Evolutionary conservation across 2,113 vertebrate genomes (phyloP), one percentile per base, ranked within the genome.

Genomic region (Ibidorhyncha struthersii): DNA sequence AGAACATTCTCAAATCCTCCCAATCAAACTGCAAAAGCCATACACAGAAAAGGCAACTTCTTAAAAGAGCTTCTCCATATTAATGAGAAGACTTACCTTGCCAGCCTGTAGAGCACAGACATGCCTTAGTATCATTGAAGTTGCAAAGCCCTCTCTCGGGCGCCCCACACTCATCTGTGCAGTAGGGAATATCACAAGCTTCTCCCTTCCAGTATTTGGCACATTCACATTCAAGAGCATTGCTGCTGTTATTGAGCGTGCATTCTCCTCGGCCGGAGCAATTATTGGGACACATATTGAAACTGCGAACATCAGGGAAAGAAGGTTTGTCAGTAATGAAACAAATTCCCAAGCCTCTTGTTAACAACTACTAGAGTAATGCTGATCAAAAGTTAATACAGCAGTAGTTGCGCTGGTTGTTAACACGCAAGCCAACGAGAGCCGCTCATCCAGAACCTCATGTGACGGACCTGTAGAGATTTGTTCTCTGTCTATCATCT

Each of bases 281-380:
- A 98, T 99, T 99, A 94, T 99, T 99, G 71, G 99, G 99, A 93
- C 99, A 99, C 58, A 98, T 96, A 47, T 99, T 99, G 96, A 99
- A 98, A 94, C 99, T 99, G 97, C 9, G 14, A 92, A 81, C 66
- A 83, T 4, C 59, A 40, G 36, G 50, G 29, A 90, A 70, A 81
- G 25, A 52, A 93, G 90, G 40, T 6, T 82, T 14, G 34, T 97
- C 89, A 98, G 95, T 16, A 78, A 47, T 53, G 19, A 59, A 63
- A n/a, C 10, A 47, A 14, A 65, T 6, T 71, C 34, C 36, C 30
- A 22, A 45, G 23, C 36, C 29, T n/a, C 17, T 41, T 20, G 27
- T 4, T 82, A 72, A 56, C 1, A 32, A 93, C 70, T 4, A 52
- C 34, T 61, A 56, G 29, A 90, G 52, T 18, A 69, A 34, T 17